These are phyloP conservation scores for Oncorhynchus kisutch DNA, from an alignment of 2,113 vertebrate species.

Conservation along the genomic window DNA sequence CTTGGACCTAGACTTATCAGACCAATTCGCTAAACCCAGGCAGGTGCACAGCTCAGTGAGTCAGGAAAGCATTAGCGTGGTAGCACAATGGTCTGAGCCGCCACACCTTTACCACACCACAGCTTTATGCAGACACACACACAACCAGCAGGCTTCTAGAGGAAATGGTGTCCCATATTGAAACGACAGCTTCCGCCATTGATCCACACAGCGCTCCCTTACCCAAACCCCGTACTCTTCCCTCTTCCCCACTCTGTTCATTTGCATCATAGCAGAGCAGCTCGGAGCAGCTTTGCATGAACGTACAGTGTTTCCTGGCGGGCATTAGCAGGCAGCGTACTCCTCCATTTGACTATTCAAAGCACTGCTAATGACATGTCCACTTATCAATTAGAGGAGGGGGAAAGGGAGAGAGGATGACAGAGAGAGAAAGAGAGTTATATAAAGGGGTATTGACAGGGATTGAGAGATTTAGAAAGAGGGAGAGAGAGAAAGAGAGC, in stretches of 20 bases:
- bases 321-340: too few relatives aligned
- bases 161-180: neutral
- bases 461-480: neutral
- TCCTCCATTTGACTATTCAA: slow-evolving; percentile 6
- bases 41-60: too few relatives aligned
- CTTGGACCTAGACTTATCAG: too few relatives aligned
- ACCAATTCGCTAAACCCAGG: too few relatives aligned
- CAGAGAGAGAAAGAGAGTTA: neutral
- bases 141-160: neutral
- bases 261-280: slow-evolving; percentile 8
- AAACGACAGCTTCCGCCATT: neutral
- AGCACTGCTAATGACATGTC: neutral
- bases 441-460: neutral
- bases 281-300: slow-evolving; percentile 2
- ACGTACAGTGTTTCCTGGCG: neutral
- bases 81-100: too few relatives aligned
- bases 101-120: too few relatives aligned
- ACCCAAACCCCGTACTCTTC: too few relatives aligned
- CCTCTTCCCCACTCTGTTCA: neutral
- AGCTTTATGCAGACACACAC: too few relatives aligned
- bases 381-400: neutral
- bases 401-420: neutral
- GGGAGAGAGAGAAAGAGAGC: neutral
- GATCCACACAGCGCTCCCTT: neutral
- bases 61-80: too few relatives aligned